Conservation (phyloP, 2,113 vertebrate species). For the Nettapus auritus region DNA sequence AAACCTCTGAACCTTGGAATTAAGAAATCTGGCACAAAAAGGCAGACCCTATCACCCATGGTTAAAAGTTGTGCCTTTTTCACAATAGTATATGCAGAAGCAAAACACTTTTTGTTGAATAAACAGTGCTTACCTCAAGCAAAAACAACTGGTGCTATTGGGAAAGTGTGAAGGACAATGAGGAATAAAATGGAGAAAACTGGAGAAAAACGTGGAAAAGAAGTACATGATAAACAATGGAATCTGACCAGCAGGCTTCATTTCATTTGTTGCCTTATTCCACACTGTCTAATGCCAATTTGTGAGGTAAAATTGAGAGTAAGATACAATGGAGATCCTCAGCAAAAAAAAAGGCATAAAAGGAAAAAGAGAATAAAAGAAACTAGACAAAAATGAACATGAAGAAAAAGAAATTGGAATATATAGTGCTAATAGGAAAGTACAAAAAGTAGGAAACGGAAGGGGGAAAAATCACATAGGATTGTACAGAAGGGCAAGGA, state of each 20-base stretch:
- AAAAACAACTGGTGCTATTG: neutral
- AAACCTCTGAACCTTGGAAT: conserved; percentile 71
- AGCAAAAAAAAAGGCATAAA: neutral
- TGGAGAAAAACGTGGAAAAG: neutral
- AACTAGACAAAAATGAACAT: neutral
- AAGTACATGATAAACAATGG: neutral
- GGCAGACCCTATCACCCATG: conserved; percentile 4
- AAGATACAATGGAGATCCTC: accelerated
- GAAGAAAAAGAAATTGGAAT: neutral
- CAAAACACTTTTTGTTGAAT: neutral
- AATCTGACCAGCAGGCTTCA: neutral
- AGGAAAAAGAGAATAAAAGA: neutral
- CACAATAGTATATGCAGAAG: neutral
- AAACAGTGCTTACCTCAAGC: neutral
- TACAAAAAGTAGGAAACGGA: neutral
- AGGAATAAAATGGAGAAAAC: accelerated
- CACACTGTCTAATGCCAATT: neutral
- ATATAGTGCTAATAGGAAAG: neutral
- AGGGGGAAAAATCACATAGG: neutral
- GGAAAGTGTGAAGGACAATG: neutral
- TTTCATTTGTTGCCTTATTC: neutral
- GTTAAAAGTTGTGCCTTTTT: neutral
- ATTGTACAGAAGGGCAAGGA: neutral
- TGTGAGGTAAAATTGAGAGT: neutral
- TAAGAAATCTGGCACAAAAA: conserved; percentile 65